Base-by-base conservation (phyloP, 2,888 invertebrate species). In the Agrotis exclamationis region DNA sequence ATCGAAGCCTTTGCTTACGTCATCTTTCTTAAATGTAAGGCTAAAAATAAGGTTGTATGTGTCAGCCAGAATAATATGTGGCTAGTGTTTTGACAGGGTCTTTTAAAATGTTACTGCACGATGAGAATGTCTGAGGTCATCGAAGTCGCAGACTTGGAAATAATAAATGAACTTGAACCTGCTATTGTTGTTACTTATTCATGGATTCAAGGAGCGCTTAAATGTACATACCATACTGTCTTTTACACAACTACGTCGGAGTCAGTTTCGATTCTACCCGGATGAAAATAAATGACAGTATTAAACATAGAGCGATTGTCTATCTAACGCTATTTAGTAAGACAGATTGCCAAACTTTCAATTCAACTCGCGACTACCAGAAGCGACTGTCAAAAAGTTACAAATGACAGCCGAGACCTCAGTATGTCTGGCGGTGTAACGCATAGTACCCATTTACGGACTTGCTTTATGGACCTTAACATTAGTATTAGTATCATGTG, bases 1-100 rank as follows among this genome's bases (percentile, higher is more conserved):
- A 13, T 53, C 60, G 6, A 24, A 79, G 64, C 69, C 69, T 77
- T 62, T 54, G 64, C 53, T 77, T 57, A 62, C 79, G 74, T 77
- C 69, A 79, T 69, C 20, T 45, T 53, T 62, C 48, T 74, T 45
- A 57, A 77, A 54, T 50, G 74, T 60, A 45, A 48, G 24, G 57
- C 14, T 79, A 57, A 73, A 59, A 45, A 59, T 67, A 63, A 63
- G 59, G 51, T 47, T 63, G 48, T 50, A 22, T 67, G 58, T 59
- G 51, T 48, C 47, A 20, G 16, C 54, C 44, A 58, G 59, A 54
- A 44, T 39, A 39, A 39, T 39, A 39, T 39, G 11, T 39, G 39
- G 39, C 47, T 44, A 57, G n/a, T 69, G 20, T 58, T 58, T 58
- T 48, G 54, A 73, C 47, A 60, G 22, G 51, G 60, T 58, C 13